Conservation (phyloP, 2,113 vertebrate genomes). For the Platanista minor region DNA sequence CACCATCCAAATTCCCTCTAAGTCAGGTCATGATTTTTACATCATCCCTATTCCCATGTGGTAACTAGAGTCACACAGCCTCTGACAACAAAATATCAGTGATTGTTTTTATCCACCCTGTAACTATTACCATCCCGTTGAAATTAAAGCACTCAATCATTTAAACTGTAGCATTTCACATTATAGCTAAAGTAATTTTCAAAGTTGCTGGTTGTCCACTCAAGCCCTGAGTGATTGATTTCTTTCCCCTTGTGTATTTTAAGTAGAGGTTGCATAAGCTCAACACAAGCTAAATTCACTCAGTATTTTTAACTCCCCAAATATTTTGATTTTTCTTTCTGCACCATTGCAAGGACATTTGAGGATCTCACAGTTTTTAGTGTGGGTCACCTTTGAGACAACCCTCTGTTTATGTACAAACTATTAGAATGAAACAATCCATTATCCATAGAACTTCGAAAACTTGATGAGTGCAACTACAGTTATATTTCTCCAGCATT, state of each 20-base stretch:
- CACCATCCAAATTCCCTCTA: background rate
- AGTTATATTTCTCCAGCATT: background rate
- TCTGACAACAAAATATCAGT: background rate
- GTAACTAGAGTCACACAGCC: background rate
- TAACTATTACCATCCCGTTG: background rate
- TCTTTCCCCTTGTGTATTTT: background rate
- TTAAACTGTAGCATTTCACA: background rate
- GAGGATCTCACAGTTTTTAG: background rate
- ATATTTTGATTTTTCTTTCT: background rate
- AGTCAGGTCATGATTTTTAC: background rate
- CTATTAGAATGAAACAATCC: background rate
- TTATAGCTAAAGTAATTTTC: background rate
- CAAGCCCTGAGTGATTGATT: background rate
- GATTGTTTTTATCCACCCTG: background rate
- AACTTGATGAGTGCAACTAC: background rate
- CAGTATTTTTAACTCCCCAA: background rate
- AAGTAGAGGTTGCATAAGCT: background rate
- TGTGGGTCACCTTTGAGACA: background rate
- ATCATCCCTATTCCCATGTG: background rate
- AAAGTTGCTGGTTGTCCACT: background rate
- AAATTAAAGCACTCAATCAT: background rate
- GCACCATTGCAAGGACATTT: background rate
- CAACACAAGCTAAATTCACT: background rate
- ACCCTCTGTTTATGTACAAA: background rate
- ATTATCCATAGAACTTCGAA: background rate